A percentile compares a stretch with the other conserved stretches of the same genome.
phyloP scores from a whole-genome alignment of 2,797 vertebrate species.

The Emys orbicularis region DNA sequence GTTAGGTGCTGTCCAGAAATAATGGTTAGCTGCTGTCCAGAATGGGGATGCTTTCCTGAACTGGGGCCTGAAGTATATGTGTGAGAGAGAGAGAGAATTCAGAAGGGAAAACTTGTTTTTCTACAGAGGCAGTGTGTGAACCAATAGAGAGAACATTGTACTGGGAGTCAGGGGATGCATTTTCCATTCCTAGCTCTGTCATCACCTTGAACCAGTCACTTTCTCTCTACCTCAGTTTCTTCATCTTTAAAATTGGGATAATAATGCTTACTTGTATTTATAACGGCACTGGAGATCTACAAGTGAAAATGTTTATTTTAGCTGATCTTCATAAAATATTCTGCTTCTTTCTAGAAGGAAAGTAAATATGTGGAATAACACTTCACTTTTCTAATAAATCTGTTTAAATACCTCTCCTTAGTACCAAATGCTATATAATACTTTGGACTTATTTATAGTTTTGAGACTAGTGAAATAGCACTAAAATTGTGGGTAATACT shows the following conservation, averaged over 20 bases:
- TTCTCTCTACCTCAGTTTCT: not conserved
- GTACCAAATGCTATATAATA: not conserved
- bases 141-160: not conserved
- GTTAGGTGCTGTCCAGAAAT: constrained; percentile 22
- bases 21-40: constrained; percentile 20
- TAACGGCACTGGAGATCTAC: not conserved
- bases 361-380: not conserved
- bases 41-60: not conserved
- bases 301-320: not conserved
- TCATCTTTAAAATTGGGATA: not conserved
- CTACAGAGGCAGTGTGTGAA: not conserved
- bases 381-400: not conserved
- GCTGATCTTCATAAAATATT: not conserved
- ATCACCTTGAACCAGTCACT: not conserved
- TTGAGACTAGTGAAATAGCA: constrained; percentile 3
- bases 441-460: constrained; percentile 5
- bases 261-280: not conserved
- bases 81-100: not conserved
- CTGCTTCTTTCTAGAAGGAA: constrained; percentile 1
- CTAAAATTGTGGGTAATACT: constrained; percentile 12
- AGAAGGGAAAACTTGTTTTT: not conserved
- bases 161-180: not conserved
- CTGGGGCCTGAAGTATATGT: not conserved
- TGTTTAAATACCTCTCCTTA: not conserved
- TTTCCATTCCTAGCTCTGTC: not conserved